Evolutionary conservation across 2,888 invertebrate species (phyloP), one percentile per base, ranked within the genome.

Genomic region (Sarcophaga rosellei): DNA sequence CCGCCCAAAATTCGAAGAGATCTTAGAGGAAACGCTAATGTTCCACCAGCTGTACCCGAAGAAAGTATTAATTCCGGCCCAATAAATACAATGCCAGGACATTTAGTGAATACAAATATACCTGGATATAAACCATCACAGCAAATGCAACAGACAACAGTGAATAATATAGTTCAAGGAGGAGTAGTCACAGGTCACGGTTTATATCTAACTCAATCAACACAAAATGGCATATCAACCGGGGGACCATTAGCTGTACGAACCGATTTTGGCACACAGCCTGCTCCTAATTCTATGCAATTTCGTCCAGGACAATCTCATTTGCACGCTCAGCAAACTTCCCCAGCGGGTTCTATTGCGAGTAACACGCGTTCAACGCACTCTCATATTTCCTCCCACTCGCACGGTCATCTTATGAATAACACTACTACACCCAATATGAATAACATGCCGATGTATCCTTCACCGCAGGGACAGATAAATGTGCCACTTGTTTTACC

Each of bases 31-130:
- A 96, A 96, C 91, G 95, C 97, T 44, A 97, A 97, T 94, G 96
- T 97, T 59, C 97, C 97, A 75, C 97, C 97, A 0, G 95, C 97
- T 45, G 97, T 97, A 59, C 97, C 97, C 44, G 97, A 97, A 94
- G 97, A 97, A 91, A 95, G 95, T 87, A 94, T 94, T 85, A 88
- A 80, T 57, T 23, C 89, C 45, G 65, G 85, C 57, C 70, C 88
- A 20, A 87, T 86, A 66, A 89, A 89, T 10, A 88, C 88, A 61
- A 85, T 85, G 47, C 17, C 84, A 66, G 87, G 79, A 12, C 86
- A 87, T 81, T 62, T 76, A 63, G 70, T 84, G 59, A 78, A 78
- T 73, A 20, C 76, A n/a, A 72, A 59, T 62, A 80, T 74, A 35
- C 35, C 69, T 25, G 89, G 88, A 25, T 91, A 88, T 53, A 91